These are phyloP conservation scores for Acronicta aceris DNA, from an alignment of 2,888 invertebrate genomes.

Conservation along the genomic window DNA sequence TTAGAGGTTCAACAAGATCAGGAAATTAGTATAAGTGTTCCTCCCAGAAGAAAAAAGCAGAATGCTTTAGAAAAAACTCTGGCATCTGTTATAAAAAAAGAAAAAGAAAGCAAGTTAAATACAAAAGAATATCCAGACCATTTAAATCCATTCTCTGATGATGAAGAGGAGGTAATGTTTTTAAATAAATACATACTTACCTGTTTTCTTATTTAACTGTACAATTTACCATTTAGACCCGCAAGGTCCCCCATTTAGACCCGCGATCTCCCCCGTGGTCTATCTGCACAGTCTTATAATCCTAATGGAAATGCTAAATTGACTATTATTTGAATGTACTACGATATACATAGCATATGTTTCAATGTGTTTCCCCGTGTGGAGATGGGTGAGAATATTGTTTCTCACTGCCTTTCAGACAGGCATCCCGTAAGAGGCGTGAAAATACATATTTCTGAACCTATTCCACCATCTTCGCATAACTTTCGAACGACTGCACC, in stretches of 20 bases:
- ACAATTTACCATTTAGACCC: background rate
- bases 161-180: conserved; percentile 79
- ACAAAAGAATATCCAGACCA: conserved; percentile 91
- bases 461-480: too few relatives aligned
- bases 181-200: background rate
- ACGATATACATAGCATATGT: too few relatives aligned
- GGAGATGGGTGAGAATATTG: too few relatives aligned
- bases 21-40: conserved; percentile 78
- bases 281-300: too few relatives aligned
- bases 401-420: too few relatives aligned
- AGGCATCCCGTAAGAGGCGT: too few relatives aligned
- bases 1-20: conserved; percentile 60
- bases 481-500: too few relatives aligned
- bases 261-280: background rate
- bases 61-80: conserved; percentile 62
- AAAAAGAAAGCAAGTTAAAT: conserved; percentile 47
- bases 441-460: too few relatives aligned
- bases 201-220: background rate
- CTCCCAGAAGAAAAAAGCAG: conserved; percentile 82
- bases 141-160: conserved; percentile 95
- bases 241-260: background rate
- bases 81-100: conserved; percentile 49
- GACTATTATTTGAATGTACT: too few relatives aligned
- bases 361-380: too few relatives aligned
- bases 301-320: too few relatives aligned